Evolutionary conservation across 2,797 vertebrate genomes (phyloP).

Genomic region (Acanthiza pusilla): DNA sequence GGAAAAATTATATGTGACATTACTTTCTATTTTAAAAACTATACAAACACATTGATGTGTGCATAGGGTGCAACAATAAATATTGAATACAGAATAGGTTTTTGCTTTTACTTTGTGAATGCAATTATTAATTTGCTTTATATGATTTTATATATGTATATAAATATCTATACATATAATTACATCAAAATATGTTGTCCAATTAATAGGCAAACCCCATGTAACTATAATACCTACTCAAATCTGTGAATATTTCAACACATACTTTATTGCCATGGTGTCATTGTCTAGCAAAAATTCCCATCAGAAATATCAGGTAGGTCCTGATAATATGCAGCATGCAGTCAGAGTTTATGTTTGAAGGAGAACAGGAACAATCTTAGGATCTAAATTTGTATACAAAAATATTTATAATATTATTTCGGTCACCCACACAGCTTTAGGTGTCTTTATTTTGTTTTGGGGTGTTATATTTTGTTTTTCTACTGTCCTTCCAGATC

Average conservation of each 20-base stretch:
- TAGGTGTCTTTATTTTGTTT: neutral
- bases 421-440: neutral
- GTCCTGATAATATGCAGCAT: neutral
- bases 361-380: neutral
- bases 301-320: neutral
- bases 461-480: neutral
- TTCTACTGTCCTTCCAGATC: neutral
- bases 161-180: neutral
- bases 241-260: neutral
- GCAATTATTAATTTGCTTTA: neutral
- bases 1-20: neutral
- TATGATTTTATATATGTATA: neutral
- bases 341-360: neutral
- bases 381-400: neutral
- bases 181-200: neutral
- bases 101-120: neutral
- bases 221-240: neutral
- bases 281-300: neutral
- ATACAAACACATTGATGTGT: neutral
- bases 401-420: neutral
- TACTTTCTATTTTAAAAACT: neutral
- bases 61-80: neutral
- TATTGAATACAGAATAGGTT: neutral
- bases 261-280: neutral
- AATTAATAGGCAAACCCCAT: neutral